Evolutionary conservation across 2,888 invertebrate species (phyloP).

Genomic region (Ecdyonurus torrentis): DNA sequence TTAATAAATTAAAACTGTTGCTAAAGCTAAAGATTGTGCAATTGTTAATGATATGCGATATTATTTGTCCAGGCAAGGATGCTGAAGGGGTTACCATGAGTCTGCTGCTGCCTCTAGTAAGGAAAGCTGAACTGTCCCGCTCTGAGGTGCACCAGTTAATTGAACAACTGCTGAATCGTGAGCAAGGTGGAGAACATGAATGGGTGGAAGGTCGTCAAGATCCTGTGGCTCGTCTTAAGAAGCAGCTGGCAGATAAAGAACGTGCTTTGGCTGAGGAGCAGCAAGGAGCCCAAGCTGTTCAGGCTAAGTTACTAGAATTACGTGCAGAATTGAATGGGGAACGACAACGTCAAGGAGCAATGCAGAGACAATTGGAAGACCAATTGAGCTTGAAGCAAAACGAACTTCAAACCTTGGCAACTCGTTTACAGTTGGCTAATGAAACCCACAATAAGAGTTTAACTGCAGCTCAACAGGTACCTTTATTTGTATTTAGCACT

Average conservation of each 20-base stretch:
- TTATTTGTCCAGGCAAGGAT: not conserved
- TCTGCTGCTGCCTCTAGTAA: constrained; percentile 53
- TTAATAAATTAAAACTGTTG: too few relatives aligned
- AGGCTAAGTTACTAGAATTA: constrained; percentile 62
- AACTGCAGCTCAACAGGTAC: not conserved
- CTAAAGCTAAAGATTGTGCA: too few relatives aligned
- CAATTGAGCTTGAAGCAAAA: constrained; percentile 33
- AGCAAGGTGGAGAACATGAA: not conserved
- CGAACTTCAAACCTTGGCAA: constrained; percentile 43
- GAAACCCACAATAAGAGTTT: constrained; percentile 23
- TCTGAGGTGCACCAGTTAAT: constrained; percentile 79
- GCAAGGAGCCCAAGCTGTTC: constrained; percentile 55
- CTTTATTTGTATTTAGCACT: too few relatives aligned
- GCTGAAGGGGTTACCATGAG: constrained; percentile 39
- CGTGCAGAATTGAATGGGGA: constrained; percentile 51
- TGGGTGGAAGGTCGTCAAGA: constrained; percentile 52
- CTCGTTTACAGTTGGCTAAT: constrained; percentile 39
- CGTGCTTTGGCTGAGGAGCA: constrained; percentile 56
- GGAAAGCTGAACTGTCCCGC: constrained; percentile 65
- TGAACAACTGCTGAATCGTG: constrained; percentile 59
- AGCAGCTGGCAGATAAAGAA: constrained; percentile 76
- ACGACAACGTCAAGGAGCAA: constrained; percentile 35
- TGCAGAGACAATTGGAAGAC: constrained; percentile 39
- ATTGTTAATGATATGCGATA: too few relatives aligned
- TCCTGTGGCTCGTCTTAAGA: constrained; percentile 69